Percentiles rank a stretch among this genome's conserved stretches.
Conservation (phyloP, 2,113 vertebrate genomes). For the Siniperca chuatsi region DNA sequence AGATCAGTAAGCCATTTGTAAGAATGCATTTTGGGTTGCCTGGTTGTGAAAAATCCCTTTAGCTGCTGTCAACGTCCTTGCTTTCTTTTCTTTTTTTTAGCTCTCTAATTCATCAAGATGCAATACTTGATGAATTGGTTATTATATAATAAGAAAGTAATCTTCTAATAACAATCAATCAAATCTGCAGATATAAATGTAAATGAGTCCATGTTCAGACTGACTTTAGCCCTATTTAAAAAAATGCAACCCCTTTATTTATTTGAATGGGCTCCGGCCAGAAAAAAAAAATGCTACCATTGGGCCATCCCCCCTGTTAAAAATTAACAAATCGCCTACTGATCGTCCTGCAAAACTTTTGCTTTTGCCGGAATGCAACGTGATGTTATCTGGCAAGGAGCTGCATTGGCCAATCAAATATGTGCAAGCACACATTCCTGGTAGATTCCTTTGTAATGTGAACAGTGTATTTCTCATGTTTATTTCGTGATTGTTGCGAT, state of each 20-base stretch:
- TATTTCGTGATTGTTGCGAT: background rate
- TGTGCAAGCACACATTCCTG: background rate
- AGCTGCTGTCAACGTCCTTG: too few species aligned
- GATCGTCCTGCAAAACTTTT: background rate
- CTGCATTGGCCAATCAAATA: background rate
- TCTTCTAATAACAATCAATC: too few species aligned
- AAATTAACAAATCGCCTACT: too few species aligned
- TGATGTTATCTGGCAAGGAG: background rate
- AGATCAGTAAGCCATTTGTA: conserved; percentile 1
- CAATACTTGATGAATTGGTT: too few species aligned
- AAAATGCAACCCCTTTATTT: background rate
- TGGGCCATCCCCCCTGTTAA: too few species aligned
- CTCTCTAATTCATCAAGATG: background rate
- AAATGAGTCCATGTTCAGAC: background rate
- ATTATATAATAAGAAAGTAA: too few species aligned
- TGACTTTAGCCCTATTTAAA: background rate
- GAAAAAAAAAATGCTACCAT: background rate
- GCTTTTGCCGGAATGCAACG: background rate
- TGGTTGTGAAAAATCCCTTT: conserved; percentile 3
- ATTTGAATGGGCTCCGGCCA: background rate
- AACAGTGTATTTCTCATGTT: background rate
- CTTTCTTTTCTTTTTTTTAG: background rate
- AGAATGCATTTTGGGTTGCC: background rate
- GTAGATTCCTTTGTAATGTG: background rate
- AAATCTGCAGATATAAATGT: background rate